phyloP scores from a whole-genome alignment of 1,140 invertebrate species.

The Drosophila saltans region DNA sequence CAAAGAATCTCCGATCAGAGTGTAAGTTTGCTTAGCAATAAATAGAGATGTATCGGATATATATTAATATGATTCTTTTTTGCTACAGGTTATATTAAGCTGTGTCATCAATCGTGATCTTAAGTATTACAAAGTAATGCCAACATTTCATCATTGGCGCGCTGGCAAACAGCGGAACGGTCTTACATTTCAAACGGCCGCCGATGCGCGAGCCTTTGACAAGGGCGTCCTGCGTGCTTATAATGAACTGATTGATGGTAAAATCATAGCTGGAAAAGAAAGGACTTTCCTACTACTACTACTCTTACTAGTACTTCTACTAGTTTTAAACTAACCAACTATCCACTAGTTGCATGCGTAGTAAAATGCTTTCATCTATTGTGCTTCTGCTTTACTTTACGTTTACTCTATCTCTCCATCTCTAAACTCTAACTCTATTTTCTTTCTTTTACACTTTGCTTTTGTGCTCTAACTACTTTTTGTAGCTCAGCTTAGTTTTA shows the following conservation, averaged over 20 bases:
- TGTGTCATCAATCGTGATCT: conserved; percentile 98
- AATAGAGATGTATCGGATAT: not conserved
- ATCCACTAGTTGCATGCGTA: conserved; percentile 49
- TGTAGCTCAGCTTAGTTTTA: not conserved
- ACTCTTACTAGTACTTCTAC: no score
- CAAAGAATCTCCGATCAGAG: conserved; percentile 95
- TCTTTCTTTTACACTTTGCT: conserved; percentile 37
- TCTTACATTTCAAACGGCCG: conserved; percentile 96
- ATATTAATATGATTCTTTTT: not conserved
- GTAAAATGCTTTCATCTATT: not conserved
- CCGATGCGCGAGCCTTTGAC: conserved; percentile 97
- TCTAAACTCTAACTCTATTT: conserved; percentile 23
- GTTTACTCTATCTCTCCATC: not conserved
- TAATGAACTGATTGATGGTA: conserved; percentile 96
- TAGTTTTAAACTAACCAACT: not conserved
- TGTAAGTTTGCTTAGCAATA: conserved; percentile 86
- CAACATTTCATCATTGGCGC: conserved; percentile 98
- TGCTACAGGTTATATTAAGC: conserved; percentile 92
- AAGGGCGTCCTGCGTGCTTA: conserved; percentile 95
- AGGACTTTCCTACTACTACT: no score
- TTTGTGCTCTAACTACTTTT: conserved; percentile 16
- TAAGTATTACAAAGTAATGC: conserved; percentile 98
- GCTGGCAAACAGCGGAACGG: conserved; percentile 97
- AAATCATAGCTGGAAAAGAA: conserved; percentile 20
- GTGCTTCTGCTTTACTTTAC: not conserved